These are phyloP conservation scores for Tanypteryx hageni DNA, from an alignment of 2,888 invertebrate genomes.

Conservation along the genomic window DNA sequence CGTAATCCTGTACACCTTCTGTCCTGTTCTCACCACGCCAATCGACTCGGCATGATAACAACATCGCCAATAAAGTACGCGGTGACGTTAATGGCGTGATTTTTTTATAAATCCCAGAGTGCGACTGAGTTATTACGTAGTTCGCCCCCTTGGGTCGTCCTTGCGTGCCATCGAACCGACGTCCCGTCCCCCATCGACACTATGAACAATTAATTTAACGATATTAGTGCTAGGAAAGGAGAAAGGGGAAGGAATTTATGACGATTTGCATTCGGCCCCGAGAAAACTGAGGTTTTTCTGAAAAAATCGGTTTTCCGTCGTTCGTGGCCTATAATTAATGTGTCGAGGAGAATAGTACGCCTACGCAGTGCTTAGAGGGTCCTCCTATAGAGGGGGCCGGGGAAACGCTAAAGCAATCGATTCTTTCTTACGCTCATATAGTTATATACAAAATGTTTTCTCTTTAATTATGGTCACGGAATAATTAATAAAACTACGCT, in stretches of 20 bases:
- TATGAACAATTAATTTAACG: not conserved
- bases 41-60: conserved; percentile 51
- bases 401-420: no score
- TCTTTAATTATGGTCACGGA: no score
- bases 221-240: not conserved
- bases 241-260: not conserved
- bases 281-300: not conserved
- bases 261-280: not conserved
- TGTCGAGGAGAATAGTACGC: no score
- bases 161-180: not conserved
- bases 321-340: no score
- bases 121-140: not conserved
- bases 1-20: not conserved
- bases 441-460: no score
- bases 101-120: conserved; percentile 8
- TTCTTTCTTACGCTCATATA: no score
- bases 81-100: conserved; percentile 54
- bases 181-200: not conserved
- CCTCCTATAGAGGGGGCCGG: no score
- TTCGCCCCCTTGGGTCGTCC: not conserved
- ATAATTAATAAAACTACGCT: no score
- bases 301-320: no score
- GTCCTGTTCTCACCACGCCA: not conserved
- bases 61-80: conserved; percentile 59
- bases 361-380: no score